These are phyloP conservation scores for Onychostoma macrolepis DNA, from an alignment of 2,113 vertebrate species.

Conservation along the genomic window DNA sequence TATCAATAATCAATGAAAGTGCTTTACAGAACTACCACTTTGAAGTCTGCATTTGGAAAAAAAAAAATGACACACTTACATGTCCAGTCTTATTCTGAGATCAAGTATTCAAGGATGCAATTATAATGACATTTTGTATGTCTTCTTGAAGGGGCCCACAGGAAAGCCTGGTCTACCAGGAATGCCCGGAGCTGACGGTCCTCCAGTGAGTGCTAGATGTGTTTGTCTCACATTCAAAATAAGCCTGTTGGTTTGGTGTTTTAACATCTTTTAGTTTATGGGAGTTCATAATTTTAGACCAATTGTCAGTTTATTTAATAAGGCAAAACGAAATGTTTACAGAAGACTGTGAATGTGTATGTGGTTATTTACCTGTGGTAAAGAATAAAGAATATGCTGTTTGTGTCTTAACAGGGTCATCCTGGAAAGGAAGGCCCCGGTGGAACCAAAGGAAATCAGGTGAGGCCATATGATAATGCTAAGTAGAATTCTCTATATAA, in stretches of 20 bases:
- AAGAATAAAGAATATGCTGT: neutral
- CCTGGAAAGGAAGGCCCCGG: constrained; percentile 88
- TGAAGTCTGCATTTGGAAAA: neutral
- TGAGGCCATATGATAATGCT: constrained; percentile 56
- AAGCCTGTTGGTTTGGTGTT: neutral
- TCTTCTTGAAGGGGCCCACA: constrained; percentile 78
- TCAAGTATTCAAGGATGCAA: neutral
- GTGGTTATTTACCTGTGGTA: neutral
- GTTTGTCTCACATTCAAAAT: neutral
- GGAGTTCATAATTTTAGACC: neutral
- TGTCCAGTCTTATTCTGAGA: neutral
- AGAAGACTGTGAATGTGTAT: neutral
- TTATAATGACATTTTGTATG: neutral
- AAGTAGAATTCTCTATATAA: neutral
- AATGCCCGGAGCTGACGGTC: constrained; percentile 89
- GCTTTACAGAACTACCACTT: neutral
- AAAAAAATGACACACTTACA: neutral
- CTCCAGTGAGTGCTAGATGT: constrained; percentile 78
- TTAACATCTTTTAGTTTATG: neutral
- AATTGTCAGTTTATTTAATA: neutral
- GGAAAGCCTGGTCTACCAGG: constrained; percentile 92
- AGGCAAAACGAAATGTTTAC: neutral
- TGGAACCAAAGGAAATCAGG: constrained; percentile 90
- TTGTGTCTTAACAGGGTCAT: constrained; percentile 77
- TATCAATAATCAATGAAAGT: neutral